Evolutionary conservation across 2,888 invertebrate genomes (phyloP), one percentile per base, ranked within the genome.

Genomic region (Watsonalla binaria): DNA sequence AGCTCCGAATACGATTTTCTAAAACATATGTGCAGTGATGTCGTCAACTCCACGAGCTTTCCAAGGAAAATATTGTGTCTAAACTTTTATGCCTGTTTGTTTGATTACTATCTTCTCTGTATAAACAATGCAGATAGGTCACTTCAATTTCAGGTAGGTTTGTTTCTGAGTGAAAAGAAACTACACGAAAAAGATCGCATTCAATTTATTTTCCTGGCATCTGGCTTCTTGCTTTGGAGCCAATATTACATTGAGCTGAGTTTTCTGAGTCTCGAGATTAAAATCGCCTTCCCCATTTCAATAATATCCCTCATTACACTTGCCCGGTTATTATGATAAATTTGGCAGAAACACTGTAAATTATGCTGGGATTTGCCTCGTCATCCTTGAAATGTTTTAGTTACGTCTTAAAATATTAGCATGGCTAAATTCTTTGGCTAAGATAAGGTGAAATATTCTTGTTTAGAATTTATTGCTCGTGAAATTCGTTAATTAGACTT

Each of bases 151-250:
- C 24, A 24, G 24, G 24, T 24, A 24, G 24, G 24, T 24, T 24
- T 46, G 8, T 46, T 7, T 8, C 14, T 14, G n/a, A 46, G 14
- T 14, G 14, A 24, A 47, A n/a, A 47, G 8, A 47, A 2, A 47
- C 11, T n/a, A 35, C 35, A 8, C 37, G 15, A 6, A 37, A 48
- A 2, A 8, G 14, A 5, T 14, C 37, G 7, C 5, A 48, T 37
- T 37, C 48, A 48, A 48, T 48, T 48, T 48, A 48, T 48, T 48
- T 48, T 37, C 37, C 11, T 37, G 48, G 37, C 48, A 48, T 48
- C 48, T 48, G 48, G 5, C 48, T 48, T 14, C 48, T 33, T 13
- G 6, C n/a, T 48, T 7, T 13, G 35, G 13, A 35, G 35, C 47
- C 47, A 48, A 48, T 48, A 34, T 24, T 24, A 24, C 15, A 47